A percentile compares a stretch with the other conserved stretches of the same genome.
Conservation (phyloP, 2,113 vertebrate genomes). For the Eurystomus gularis region DNA sequence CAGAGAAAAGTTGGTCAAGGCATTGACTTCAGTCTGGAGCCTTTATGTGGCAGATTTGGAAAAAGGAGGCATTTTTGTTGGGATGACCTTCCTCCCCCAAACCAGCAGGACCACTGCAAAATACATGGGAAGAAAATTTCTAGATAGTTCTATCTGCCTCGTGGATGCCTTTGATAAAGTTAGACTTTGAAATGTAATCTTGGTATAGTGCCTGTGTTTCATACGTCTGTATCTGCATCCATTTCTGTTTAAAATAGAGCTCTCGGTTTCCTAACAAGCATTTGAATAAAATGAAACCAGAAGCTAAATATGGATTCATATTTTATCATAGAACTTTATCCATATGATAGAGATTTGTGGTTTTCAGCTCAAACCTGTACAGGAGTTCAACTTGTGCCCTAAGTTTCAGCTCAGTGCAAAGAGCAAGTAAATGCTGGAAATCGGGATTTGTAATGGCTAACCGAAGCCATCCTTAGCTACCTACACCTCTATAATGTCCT, state of each 20-base stretch:
- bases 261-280: not conserved
- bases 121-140: not conserved
- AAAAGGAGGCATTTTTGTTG: not conserved
- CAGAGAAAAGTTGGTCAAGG: not conserved
- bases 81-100: not conserved
- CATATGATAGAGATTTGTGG: not conserved
- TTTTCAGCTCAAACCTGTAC: not conserved
- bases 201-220: not conserved
- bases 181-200: not conserved
- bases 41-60: not conserved
- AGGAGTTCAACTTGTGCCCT: not conserved
- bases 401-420: not conserved
- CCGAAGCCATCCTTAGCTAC: slow-evolving; percentile 29
- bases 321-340: not conserved
- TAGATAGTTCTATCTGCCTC: not conserved
- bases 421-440: slow-evolving; percentile 39
- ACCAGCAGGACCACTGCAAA: not conserved
- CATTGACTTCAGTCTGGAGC: not conserved
- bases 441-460: slow-evolving; percentile 62
- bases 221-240: not conserved
- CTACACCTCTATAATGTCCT: slow-evolving; percentile 27
- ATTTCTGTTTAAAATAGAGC: not conserved
- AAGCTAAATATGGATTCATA: not conserved
- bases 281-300: not conserved
- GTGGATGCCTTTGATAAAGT: not conserved